Evolutionary conservation across 2,888 invertebrate genomes (phyloP).

Genomic region (Syrista parreyssii): DNA sequence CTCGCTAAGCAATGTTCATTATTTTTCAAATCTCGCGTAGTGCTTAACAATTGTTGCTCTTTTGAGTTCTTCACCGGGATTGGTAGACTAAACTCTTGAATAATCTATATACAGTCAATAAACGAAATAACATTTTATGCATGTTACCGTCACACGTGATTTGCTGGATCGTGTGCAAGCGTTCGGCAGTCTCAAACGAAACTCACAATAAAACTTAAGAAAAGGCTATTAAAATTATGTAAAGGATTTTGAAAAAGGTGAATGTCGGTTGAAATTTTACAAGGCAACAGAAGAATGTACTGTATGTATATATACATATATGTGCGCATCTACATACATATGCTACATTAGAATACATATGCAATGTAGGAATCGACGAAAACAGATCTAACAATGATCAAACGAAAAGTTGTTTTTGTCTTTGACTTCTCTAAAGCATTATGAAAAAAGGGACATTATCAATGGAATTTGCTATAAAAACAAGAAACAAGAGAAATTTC

Average conservation of each 20-base stretch:
- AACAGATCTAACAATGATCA: background rate
- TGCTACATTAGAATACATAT: background rate
- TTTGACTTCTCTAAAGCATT: background rate
- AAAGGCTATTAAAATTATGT: too few relatives aligned
- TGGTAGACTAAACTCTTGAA: background rate
- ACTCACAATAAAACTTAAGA: too few relatives aligned
- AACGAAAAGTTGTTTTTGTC: background rate
- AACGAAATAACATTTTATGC: background rate
- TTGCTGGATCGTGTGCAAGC: background rate
- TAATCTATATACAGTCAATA: background rate
- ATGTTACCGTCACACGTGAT: background rate
- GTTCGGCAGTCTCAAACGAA: too few relatives aligned
- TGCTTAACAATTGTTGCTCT: background rate
- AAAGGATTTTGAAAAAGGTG: background rate
- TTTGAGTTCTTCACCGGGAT: background rate
- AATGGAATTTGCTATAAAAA: background rate
- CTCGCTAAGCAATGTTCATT: background rate
- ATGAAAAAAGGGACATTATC: background rate
- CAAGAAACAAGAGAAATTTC: background rate
- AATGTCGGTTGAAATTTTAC: background rate
- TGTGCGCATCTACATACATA: background rate
- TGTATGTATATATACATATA: background rate
- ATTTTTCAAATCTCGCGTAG: background rate
- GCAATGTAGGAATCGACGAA: background rate
- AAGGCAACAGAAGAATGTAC: background rate